Conservation (phyloP, 2,797 vertebrate species). For the Threskiornis aethiopicus region DNA sequence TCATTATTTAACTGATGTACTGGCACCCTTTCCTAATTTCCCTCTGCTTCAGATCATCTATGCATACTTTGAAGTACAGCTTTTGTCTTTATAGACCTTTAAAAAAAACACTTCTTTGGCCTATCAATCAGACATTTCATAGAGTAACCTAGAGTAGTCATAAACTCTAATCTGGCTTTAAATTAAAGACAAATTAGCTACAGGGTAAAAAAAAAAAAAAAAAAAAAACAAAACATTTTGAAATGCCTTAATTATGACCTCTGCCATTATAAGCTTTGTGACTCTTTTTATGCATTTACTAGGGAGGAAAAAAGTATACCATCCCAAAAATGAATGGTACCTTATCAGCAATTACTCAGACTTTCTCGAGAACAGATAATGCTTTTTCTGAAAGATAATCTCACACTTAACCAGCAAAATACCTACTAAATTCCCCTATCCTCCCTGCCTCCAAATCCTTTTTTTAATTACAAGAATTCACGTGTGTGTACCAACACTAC, state of each 20-base stretch:
- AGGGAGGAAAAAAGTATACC: accelerated
- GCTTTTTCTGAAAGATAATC: not conserved
- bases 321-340: not conserved
- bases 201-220: not conserved
- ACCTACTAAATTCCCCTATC: not conserved
- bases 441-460: not conserved
- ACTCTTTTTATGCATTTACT: not conserved
- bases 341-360: not conserved
- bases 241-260: not conserved
- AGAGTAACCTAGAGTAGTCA: not conserved
- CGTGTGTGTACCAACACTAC: not conserved
- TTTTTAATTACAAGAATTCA: not conserved
- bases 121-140: not conserved
- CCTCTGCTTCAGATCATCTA: not conserved
- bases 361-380: not conserved
- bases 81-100: not conserved
- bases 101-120: not conserved
- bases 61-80: not conserved
- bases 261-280: not conserved
- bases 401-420: not conserved
- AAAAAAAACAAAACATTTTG: not conserved
- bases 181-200: not conserved
- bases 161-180: not conserved
- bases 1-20: not conserved
- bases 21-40: not conserved